These are phyloP conservation scores for Syngnathus acus DNA, from an alignment of 2,797 vertebrate genomes.

Conservation along the genomic window DNA sequence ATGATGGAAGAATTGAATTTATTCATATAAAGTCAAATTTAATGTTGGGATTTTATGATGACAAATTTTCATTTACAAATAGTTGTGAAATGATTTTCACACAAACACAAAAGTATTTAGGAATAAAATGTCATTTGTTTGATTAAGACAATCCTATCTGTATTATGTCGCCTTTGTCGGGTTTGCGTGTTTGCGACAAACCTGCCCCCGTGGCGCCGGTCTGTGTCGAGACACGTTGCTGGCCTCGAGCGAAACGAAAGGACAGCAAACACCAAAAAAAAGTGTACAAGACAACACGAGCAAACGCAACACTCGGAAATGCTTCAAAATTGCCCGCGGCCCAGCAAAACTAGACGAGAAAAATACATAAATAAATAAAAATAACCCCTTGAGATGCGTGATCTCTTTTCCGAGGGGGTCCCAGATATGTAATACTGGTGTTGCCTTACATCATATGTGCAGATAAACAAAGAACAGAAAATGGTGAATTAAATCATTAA, in stretches of 20 bases:
- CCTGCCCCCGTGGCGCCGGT: neutral
- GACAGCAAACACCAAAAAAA: conserved; percentile 14
- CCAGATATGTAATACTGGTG: neutral
- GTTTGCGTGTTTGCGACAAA: neutral
- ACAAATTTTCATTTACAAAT: too few relatives aligned
- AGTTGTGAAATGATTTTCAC: too few relatives aligned
- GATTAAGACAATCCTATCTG: too few relatives aligned
- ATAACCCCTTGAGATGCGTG: conserved; percentile 1
- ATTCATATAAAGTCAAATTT: too few relatives aligned
- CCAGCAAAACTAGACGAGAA: neutral
- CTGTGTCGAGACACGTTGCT: neutral
- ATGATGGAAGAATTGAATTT: too few relatives aligned
- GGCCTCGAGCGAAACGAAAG: neutral
- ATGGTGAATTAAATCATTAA: neutral
- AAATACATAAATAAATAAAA: conserved; percentile 5
- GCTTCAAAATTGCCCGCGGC: neutral
- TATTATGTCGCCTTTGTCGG: neutral
- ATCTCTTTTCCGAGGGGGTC: neutral
- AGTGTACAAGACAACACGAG: conserved; percentile 2
- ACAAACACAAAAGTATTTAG: too few relatives aligned
- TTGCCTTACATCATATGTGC: neutral
- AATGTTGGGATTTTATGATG: too few relatives aligned
- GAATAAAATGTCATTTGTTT: too few relatives aligned
- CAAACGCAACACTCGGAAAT: conserved; percentile 2
- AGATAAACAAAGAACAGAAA: neutral